Base-by-base conservation (phyloP, 2,113 vertebrate species). In the Lamprotornis superbus region DNA sequence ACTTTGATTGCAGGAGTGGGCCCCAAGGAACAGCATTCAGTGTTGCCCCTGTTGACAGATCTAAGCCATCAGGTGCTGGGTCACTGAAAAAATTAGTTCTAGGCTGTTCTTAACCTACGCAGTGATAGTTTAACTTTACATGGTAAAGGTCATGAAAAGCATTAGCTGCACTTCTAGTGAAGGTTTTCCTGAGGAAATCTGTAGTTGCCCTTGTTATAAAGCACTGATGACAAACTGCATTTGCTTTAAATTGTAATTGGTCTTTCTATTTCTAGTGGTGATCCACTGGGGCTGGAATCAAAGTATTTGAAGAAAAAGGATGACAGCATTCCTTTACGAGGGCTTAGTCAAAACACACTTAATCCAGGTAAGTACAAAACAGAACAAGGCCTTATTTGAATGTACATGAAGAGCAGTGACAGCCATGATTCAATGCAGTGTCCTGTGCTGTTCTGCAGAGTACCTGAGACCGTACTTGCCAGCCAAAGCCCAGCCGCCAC, bases 291-390 rank as follows among this genome's bases (percentile, higher is more conserved):
- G 35, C 96, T 99, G 95, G 99, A 99, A 42, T 89, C 98, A 0
- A 99, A 99, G 84, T 99, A 99, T 87, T 98, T 99, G 69, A 99
- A 98, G 97, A 99, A 98, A 82, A 98, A 98, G 97, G 99, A 99
- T 15, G 98, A 98, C 60, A 98, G 98, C 97, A 98, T 99, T 95
- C 98, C 99, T 47, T 94, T 99, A 87, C 98, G 98, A 14, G 98
- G 98, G 7, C 98, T 99, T 25, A 97, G 98, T 40, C 98, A 99
- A 44, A 98, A 98, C 63, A 96, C 98, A 6, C 96, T 98, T 11
- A 96, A 57, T 27, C 39, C 90, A 3, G 98, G 98, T 98, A 95
- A 39, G 97, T 73, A 39, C 0, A 0, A 33, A 75, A 15, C 2
- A 56, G 65, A 31, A 5, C 14, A 7, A 37, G 50, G 23, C 22